phyloP scores from a whole-genome alignment of 2,888 invertebrate species.

The Gonocerus acuteangulatus region DNA sequence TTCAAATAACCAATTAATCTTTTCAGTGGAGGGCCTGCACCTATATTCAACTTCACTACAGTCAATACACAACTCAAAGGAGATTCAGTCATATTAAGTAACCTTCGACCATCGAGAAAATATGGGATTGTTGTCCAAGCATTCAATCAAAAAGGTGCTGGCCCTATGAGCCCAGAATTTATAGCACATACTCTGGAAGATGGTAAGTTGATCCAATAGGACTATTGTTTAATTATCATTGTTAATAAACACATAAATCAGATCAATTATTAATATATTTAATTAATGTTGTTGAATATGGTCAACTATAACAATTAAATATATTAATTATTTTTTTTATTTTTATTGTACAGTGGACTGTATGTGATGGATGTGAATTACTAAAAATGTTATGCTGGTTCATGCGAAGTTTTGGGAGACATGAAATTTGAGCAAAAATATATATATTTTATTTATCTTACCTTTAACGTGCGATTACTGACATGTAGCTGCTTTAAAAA shows the following conservation, averaged over 20 bases:
- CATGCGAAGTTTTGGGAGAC: too few relatives aligned
- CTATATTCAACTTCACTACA: constrained; percentile 39
- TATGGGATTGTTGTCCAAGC: constrained; percentile 49
- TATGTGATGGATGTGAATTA: neutral
- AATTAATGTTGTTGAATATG: too few relatives aligned
- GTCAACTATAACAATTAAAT: too few relatives aligned
- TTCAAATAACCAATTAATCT: too few relatives aligned
- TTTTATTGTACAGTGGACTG: neutral
- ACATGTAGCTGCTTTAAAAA: too few relatives aligned
- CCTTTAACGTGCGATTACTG: too few relatives aligned
- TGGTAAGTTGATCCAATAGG: constrained; percentile 39
- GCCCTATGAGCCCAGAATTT: constrained; percentile 48
- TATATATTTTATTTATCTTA: too few relatives aligned
- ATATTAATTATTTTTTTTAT: neutral
- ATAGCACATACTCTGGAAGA: constrained; percentile 50
- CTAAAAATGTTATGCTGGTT: too few relatives aligned
- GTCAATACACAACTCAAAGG: constrained; percentile 33
- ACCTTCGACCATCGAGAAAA: constrained; percentile 49
- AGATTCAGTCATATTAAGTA: constrained; percentile 39
- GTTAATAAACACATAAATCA: too few relatives aligned
- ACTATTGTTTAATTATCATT: too few relatives aligned
- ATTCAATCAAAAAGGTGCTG: constrained; percentile 48
- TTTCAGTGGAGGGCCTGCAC: constrained; percentile 35
- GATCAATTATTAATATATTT: too few relatives aligned
- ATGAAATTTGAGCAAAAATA: too few relatives aligned